Base-by-base conservation (phyloP, 2,888 invertebrate species). In the Metacarcinus magister region DNA sequence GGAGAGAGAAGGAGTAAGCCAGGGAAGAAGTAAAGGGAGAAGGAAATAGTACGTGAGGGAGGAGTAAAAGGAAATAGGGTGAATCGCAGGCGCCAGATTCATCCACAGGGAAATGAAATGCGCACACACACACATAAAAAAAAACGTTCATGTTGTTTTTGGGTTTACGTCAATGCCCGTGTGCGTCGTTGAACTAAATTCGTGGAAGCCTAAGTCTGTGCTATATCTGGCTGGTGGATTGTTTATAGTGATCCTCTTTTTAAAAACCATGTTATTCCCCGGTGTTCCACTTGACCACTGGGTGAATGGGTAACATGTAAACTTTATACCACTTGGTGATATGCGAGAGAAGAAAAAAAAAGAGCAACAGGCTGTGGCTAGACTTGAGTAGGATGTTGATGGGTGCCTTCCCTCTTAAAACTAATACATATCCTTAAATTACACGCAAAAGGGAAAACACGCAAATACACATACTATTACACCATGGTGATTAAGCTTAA, bases 201-300 rank as follows among this genome's bases (percentile, higher is more conserved):
- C 67, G 67, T 67, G 23, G 67, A 67, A 67, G n/a, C 67, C 23
- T 7, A 23, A 67, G 67, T 23, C 39, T 39, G 54, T 54, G 54
- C 54, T 54, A 13, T 54, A 8, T 54, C 16, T 54, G 16, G 54
- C 54, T 54, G 54, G n/a, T 67, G 67, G 67, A 23, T 67, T 67
- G 67, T 67, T 67, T 67, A n/a, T 23, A 19, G 67, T 67, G n/a
- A n/a, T n/a, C n/a, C 8, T n/a, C n/a, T 67, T n/a, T 67, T 67
- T 67, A 16, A 67, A n/a, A 7, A 7, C 67, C 67, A n/a, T 67
- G 67, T 67, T 67, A 67, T 67, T 7, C 67, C n/a, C 67, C 23
- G 67, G 67, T 67, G 67, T 67, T 67, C 67, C 67, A 67, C 67
- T 67, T 67, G 67, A 67, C n/a, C 67, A 23, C 67, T n/a, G 16